Conservation (phyloP, 2,113 vertebrate species). For the human (Homo sapiens) region GRCh38 chr1:185833501-185834000, state of each 20-base stretch:
- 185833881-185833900: not conserved
- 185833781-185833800: conserved; percentile 32
- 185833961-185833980: not conserved
- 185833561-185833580: conserved; percentile 13
- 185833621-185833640: not conserved
- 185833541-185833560: conserved; percentile 23
- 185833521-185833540: conserved; percentile 15
- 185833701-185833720: not conserved
- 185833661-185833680: not conserved
- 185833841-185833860: conserved; percentile 18
- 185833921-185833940: not conserved
- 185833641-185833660: not conserved
- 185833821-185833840: not conserved
- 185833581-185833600: conserved; percentile 38
- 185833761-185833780: not conserved
- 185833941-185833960: not conserved
- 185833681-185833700: conserved; percentile 8
- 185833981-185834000: not conserved
- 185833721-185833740: not conserved
- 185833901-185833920: not conserved
- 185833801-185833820: not conserved
- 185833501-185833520: not conserved
- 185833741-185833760: conserved; percentile 16
- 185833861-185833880: not conserved
- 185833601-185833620: not conserved